Evolutionary conservation across 2,888 invertebrate species (phyloP).

Genomic region (Tineola bisselliella): DNA sequence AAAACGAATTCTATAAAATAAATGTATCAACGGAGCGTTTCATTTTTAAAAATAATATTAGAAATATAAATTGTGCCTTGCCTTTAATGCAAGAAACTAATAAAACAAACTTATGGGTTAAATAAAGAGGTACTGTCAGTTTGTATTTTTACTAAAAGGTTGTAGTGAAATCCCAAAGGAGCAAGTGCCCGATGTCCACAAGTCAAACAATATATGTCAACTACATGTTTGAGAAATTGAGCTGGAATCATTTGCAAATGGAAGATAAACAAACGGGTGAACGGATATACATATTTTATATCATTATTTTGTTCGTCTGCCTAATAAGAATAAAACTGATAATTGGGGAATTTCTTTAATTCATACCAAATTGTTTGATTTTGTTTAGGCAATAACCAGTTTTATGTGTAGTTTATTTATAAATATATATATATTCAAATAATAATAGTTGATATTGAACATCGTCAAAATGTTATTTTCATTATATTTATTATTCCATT

Average conservation of each 20-base stretch:
- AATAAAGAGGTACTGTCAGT: neutral
- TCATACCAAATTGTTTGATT: too few species aligned
- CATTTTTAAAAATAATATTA: too few species aligned
- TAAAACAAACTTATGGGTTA: slow-evolving; percentile 14
- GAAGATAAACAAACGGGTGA: slow-evolving; percentile 29
- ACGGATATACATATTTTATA: slow-evolving; percentile 38
- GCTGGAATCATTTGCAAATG: slow-evolving; percentile 61
- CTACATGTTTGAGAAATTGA: slow-evolving; percentile 45
- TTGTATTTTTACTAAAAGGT: neutral
- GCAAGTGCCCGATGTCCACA: slow-evolving; percentile 29
- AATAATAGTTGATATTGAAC: too few species aligned
- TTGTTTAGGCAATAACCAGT: too few species aligned
- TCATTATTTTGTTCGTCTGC: slow-evolving; percentile 48
- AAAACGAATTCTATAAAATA: too few species aligned
- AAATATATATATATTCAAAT: too few species aligned
- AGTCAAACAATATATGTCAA: slow-evolving; percentile 51
- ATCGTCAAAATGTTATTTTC: neutral
- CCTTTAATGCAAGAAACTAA: neutral
- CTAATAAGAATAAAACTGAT: neutral
- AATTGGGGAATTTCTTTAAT: neutral
- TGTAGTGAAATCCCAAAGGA: neutral
- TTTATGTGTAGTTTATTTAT: too few species aligned
- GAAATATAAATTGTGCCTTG: too few species aligned
- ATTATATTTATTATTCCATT: neutral
- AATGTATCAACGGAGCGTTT: too few species aligned